phyloP scores from a whole-genome alignment of 2,113 vertebrate genomes.

The Empidonax alnorum region DNA sequence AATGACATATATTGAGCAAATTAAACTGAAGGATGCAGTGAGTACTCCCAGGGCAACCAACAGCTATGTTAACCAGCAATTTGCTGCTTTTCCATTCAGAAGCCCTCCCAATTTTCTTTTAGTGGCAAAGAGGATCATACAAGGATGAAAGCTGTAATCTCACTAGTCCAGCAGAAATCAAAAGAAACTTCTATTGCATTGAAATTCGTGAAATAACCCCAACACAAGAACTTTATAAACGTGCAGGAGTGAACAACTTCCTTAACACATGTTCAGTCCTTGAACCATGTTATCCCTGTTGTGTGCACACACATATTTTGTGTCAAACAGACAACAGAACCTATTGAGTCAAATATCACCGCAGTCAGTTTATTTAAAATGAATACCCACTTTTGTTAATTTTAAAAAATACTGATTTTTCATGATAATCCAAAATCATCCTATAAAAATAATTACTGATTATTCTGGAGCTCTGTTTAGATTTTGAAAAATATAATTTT shows the following conservation, averaged over 20 bases:
- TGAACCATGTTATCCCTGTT: not conserved
- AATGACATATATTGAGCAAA: slow-evolving; percentile 53
- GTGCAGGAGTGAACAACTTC: not conserved
- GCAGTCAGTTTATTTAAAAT: not conserved
- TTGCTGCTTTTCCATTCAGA: not conserved
- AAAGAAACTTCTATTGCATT: not conserved
- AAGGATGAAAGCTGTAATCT: not conserved
- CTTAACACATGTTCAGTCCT: not conserved
- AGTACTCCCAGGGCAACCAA: not conserved
- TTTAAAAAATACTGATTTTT: not conserved
- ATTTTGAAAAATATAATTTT: not conserved
- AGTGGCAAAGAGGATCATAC: not conserved
- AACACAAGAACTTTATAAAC: not conserved
- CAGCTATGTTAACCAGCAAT: not conserved
- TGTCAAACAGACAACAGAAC: not conserved
- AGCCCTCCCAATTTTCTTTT: not conserved
- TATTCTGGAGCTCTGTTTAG: not conserved
- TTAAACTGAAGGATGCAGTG: not conserved
- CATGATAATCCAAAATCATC: not conserved
- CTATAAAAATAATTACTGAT: not conserved
- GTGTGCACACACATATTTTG: not conserved
- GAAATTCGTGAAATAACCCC: not conserved
- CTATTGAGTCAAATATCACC: not conserved
- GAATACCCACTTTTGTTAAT: not conserved
- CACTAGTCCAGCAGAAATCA: not conserved